These are phyloP conservation scores for Syngnathus scovelli DNA, from an alignment of 2,113 vertebrate genomes.

Conservation along the genomic window DNA sequence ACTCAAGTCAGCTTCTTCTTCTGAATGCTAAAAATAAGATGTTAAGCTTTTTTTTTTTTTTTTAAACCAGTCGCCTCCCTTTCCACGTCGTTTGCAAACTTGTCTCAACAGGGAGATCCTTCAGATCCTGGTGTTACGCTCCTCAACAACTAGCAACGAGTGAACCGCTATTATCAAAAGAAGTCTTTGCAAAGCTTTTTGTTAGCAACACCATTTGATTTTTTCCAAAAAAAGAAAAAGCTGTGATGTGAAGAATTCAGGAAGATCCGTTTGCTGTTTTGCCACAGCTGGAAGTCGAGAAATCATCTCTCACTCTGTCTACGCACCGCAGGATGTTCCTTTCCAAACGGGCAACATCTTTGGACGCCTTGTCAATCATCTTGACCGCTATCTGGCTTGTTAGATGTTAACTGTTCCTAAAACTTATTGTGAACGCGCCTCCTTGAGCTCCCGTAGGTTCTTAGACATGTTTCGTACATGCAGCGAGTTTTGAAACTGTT, in stretches of 20 bases:
- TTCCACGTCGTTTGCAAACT: constrained; percentile 38
- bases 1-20: constrained; percentile 43
- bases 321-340: constrained; percentile 8
- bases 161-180: constrained; percentile 36
- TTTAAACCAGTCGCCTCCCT: constrained; percentile 26
- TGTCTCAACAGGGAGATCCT: constrained; percentile 36
- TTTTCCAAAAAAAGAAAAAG: constrained; percentile 8
- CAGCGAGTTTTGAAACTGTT: too few relatives aligned
- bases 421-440: too few relatives aligned
- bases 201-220: constrained; percentile 19
- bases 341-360: background rate
- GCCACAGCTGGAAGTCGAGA: background rate
- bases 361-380: background rate
- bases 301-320: constrained; percentile 2
- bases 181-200: constrained; percentile 25
- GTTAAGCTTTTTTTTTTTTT: constrained; percentile 30
- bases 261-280: background rate
- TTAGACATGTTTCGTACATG: too few relatives aligned
- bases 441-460: too few relatives aligned
- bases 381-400: background rate
- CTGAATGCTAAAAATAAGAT: constrained; percentile 59
- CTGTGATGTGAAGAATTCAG: constrained; percentile 27
- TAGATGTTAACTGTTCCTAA: background rate
- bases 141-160: constrained; percentile 18
- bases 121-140: constrained; percentile 26